A percentile compares a stretch with the other conserved stretches of the same genome.
phyloP scores from a whole-genome alignment of 2,113 vertebrate species.

The Lichenostomus cassidix region DNA sequence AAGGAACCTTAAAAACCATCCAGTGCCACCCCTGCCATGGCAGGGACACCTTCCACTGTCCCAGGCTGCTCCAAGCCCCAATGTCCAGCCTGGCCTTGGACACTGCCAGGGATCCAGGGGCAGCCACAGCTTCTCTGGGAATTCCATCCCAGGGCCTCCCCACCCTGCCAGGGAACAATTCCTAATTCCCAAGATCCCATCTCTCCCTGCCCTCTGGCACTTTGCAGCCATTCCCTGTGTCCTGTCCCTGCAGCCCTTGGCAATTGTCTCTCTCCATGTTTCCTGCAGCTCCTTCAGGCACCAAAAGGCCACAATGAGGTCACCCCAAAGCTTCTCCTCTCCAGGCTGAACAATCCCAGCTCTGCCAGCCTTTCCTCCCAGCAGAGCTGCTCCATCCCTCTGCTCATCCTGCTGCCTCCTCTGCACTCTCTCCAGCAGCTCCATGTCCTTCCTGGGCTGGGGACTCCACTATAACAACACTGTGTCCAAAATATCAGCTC shows the following conservation, averaged over 20 bases:
- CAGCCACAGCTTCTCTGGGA: not conserved
- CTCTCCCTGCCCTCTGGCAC: accelerated
- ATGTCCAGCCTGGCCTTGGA: not conserved
- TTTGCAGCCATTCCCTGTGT: not conserved
- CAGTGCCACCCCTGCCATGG: not conserved
- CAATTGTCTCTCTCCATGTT: not conserved
- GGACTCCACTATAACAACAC: not conserved
- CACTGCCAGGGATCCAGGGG: not conserved
- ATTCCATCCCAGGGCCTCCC: not conserved
- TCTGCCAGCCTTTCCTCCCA: not conserved
- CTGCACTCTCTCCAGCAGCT: not conserved
- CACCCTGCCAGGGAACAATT: not conserved
- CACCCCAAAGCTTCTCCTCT: not conserved
- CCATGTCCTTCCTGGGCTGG: not conserved
- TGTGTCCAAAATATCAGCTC: not conserved
- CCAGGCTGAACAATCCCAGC: not conserved
- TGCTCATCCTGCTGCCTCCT: not conserved
- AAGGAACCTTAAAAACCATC: accelerated
- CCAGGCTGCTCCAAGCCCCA: not conserved
- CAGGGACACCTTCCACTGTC: not conserved
- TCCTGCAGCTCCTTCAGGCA: not conserved
- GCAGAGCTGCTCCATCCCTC: not conserved
- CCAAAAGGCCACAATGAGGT: not conserved
- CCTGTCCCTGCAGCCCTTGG: not conserved
- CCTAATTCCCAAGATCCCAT: accelerated